Evolutionary conservation across 2,113 vertebrate species (phyloP), one percentile per base, ranked within the genome.

Genomic region (Anhinga anhinga): DNA sequence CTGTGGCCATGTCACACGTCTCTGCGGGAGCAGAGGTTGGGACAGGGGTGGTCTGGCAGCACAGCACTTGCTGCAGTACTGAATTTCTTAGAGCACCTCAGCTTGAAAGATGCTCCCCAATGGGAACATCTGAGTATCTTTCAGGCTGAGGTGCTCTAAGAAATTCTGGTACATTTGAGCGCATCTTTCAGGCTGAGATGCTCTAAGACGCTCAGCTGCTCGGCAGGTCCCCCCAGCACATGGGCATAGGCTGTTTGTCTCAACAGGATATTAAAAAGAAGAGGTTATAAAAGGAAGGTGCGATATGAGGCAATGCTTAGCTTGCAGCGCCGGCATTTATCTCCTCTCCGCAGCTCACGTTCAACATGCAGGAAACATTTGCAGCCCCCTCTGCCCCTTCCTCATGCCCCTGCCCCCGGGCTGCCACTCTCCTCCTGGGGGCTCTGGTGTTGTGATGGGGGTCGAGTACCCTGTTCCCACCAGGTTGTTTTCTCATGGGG

Each of bases 201-300:
- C 65, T 78, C 15, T 16, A 53, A 86, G 73, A 40, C 0, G 1
- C 59, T 88, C 62, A n/a, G 82, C 90, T 76, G 56, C 77, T 79
- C 1, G 0, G 82, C 88, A 91, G 76, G 63, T 34, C 49, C 62
- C 59, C 80, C 65, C 70, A 71, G 65, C 65, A 59, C 76, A 55
- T 11, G 4, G 53, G 40, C 69, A 62, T 20, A 11, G 71, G 40
- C 78, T 88, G 80, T 70, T 93, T 85, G 73, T 96, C 83, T 96
- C 93, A 77, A 96, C 96, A 97, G 94, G 96, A 97, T 97, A 94
- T 97, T 96, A 93, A 97, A 97, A 97, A 95, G 77, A 62, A 90
- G 91, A 88, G 58, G 30, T 66, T 93, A 93, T 88, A 79, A 95
- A 94, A 90, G 79, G 59, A 34, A 85, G 81, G 66, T 7, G 0